Conservation (phyloP, 2,888 invertebrate genomes). For the Thalpophila matura region DNA sequence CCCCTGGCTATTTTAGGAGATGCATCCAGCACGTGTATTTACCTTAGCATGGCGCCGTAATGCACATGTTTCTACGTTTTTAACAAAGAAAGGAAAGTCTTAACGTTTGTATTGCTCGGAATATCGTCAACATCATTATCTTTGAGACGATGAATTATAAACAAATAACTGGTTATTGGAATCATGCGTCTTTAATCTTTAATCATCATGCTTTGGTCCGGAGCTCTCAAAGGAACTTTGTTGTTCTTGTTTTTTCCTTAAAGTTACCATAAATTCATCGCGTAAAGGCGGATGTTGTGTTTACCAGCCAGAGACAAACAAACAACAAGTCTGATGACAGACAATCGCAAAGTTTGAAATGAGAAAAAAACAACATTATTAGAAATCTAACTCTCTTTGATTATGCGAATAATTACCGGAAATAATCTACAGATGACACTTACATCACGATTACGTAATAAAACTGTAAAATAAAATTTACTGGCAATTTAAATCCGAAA, state of each 20-base stretch:
- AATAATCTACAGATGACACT: slow-evolving; percentile 42
- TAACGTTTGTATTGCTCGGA: slow-evolving; percentile 3
- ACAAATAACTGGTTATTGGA: slow-evolving; percentile 12
- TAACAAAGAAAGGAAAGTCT: slow-evolving; percentile 51
- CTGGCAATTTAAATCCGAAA: slow-evolving; percentile 53
- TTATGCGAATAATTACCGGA: slow-evolving; percentile 41
- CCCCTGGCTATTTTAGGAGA: slow-evolving; percentile 59
- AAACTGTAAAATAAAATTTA: slow-evolving; percentile 40
- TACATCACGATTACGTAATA: slow-evolving; percentile 41
- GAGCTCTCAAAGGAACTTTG: too few species aligned
- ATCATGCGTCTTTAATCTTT: background rate
- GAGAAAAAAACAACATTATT: background rate
- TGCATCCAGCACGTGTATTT: slow-evolving; percentile 57
- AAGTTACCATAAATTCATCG: background rate
- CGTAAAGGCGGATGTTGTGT: background rate
- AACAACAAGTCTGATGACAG: slow-evolving; percentile 7
- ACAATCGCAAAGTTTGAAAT: slow-evolving; percentile 13
- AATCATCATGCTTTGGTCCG: background rate
- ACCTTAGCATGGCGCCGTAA: slow-evolving; percentile 47
- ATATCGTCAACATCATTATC: slow-evolving; percentile 40
- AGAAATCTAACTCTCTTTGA: slow-evolving; percentile 23
- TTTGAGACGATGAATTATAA: slow-evolving; percentile 13
- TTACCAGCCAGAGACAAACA: background rate
- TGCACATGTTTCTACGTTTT: slow-evolving; percentile 23
- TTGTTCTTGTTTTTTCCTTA: background rate